Conservation (phyloP, 1,140 invertebrate genomes). For the Theocolax elegans region DNA sequence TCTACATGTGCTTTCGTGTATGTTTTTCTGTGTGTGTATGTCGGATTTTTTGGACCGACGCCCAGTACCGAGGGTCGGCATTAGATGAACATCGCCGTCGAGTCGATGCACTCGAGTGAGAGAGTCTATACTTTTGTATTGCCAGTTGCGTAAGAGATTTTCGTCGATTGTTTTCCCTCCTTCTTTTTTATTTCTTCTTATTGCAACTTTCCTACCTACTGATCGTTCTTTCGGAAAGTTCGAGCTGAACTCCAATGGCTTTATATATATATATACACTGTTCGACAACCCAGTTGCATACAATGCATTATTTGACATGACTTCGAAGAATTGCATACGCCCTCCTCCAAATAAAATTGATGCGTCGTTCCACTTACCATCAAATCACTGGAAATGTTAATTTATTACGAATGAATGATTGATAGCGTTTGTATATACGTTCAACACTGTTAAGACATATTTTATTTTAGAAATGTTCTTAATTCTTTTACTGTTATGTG, state of each 20-base stretch:
- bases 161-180: not conserved
- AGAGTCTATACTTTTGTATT: too few species aligned
- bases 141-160: constrained; percentile 20
- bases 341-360: not conserved
- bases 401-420: too few species aligned
- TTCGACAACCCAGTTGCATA: not conserved
- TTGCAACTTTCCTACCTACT: not conserved
- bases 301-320: not conserved
- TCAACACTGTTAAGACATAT: too few species aligned
- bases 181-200: too few species aligned
- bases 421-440: too few species aligned
- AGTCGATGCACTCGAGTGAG: constrained; percentile 16
- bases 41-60: constrained; percentile 21
- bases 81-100: not conserved
- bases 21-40: not conserved
- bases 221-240: not conserved
- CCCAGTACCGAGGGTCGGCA: not conserved
- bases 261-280: not conserved
- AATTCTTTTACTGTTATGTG: too few species aligned
- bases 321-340: not conserved
- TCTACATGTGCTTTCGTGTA: not conserved
- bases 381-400: too few species aligned
- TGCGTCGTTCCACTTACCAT: too few species aligned
- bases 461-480: too few species aligned
- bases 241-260: not conserved